Base-by-base conservation (phyloP, 2,797 vertebrate species). In the Siniperca obscura region DNA sequence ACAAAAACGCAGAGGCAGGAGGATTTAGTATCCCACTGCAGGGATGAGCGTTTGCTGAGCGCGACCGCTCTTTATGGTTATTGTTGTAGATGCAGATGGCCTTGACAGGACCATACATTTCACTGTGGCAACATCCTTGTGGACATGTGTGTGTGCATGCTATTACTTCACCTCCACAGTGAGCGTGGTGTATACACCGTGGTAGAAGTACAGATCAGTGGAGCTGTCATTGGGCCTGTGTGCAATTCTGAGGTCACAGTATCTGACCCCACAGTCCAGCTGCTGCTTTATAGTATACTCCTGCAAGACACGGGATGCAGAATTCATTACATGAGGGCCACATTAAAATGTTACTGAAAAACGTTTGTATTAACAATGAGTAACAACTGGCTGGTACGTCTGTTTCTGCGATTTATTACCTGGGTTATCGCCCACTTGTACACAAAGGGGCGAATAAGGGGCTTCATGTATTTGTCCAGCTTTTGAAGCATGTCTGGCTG, bases 391-490 rank as follows among this genome's bases (percentile, higher is more conserved):
- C 50, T 30, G 59, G 2, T 6, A 3, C 2, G 0, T 53, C 19
- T 27, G 3, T 36, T 8, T 56, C 50, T 10, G 1, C 2, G 2
- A 1, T 57, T 19, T 3, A 27, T 86, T 94, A 99, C 98, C 97
- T 99, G 98, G 21, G 98, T 97, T 77, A 92, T 87, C 0, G 97
- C 96, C 98, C 98, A 99, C 88, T 95, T 97, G 93, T 98, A 97
- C 78, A 99, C 96, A 87, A 97, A 93, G 0, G 97, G 96, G 0
- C 93, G 96, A 34, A 96, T 96, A 30, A 99, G 57, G n/a, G 96
- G 97, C 27, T 98, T 98, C 87, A 97, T 92, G 77, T 94, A 95
- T 87, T 95, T 96, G 92, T 92, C 96, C 81, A 98, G 92, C 44
- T 96, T 89, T 81, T 95, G 96, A 71, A 99, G 95, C 93, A 98